These are phyloP conservation scores for Scaptomyza graminum DNA, from an alignment of 1,140 invertebrate species.

Conservation along the genomic window DNA sequence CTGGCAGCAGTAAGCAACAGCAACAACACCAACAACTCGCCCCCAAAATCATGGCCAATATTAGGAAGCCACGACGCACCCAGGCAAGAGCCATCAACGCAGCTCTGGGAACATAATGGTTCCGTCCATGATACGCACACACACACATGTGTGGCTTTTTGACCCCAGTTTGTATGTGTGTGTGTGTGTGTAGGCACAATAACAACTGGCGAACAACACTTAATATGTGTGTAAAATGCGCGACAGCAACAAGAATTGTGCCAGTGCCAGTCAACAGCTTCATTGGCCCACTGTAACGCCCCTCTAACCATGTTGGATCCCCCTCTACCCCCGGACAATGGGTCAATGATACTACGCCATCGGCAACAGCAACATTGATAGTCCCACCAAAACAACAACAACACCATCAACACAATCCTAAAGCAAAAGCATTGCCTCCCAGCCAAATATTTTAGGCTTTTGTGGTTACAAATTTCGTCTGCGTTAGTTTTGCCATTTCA, in stretches of 20 bases:
- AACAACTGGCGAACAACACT: constrained; percentile 76
- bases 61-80: constrained; percentile 46
- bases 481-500: constrained; percentile 68
- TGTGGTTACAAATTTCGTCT: constrained; percentile 74
- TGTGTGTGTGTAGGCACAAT: constrained; percentile 37
- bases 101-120: constrained; percentile 43
- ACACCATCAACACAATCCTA: background rate
- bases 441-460: constrained; percentile 42
- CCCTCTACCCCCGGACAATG: constrained; percentile 38
- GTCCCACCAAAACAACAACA: background rate
- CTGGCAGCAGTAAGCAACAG: constrained; percentile 8
- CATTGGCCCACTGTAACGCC: constrained; percentile 43
- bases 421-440: constrained; percentile 18
- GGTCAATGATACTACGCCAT: constrained; percentile 59
- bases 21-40: constrained; percentile 20
- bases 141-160: background rate
- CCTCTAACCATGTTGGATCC: background rate
- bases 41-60: constrained; percentile 46
- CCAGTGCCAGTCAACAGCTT: constrained; percentile 56
- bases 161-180: background rate
- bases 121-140: constrained; percentile 23
- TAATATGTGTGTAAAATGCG: constrained; percentile 77
- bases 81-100: constrained; percentile 30
- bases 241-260: constrained; percentile 57
- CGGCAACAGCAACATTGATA: background rate